Conservation (phyloP, 2,797 vertebrate species). For the Eospalax fontanierii region DNA sequence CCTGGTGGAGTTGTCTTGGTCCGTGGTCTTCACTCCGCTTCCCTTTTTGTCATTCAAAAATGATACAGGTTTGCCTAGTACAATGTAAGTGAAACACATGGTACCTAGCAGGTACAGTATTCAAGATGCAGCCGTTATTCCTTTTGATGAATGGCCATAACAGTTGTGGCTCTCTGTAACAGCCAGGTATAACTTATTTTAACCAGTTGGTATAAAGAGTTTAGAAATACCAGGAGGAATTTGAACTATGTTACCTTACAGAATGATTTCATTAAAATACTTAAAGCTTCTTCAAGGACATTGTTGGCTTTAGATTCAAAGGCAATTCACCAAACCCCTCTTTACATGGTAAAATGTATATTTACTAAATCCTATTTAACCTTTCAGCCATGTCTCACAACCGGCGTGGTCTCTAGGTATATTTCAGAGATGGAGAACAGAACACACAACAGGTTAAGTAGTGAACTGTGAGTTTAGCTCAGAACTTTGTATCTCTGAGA, state of each 20-base stretch:
- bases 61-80: not conserved
- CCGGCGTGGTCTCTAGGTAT: constrained; percentile 1
- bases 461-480: constrained; percentile 17
- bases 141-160: not conserved
- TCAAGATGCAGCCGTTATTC: constrained; percentile 33
- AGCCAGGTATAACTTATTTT: constrained; percentile 57
- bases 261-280: constrained; percentile 73
- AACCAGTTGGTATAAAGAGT: not conserved
- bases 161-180: not conserved
- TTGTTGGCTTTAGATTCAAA: constrained; percentile 58
- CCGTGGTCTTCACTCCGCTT: too few relatives aligned
- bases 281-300: constrained; percentile 47
- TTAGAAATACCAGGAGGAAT: constrained; percentile 62
- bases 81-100: not conserved
- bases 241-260: constrained; percentile 55
- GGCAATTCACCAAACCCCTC: not conserved
- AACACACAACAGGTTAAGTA: constrained; percentile 31
- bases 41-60: too few relatives aligned
- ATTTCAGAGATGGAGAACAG: constrained; percentile 39
- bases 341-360: constrained; percentile 64
- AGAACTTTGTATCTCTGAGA: constrained; percentile 57
- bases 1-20: too few relatives aligned
- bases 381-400: constrained; percentile 41
- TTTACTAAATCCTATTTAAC: constrained; percentile 54
- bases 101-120: not conserved